Conservation (phyloP, 2,797 vertebrate species). For the Lutjanus argentimaculatus region DNA sequence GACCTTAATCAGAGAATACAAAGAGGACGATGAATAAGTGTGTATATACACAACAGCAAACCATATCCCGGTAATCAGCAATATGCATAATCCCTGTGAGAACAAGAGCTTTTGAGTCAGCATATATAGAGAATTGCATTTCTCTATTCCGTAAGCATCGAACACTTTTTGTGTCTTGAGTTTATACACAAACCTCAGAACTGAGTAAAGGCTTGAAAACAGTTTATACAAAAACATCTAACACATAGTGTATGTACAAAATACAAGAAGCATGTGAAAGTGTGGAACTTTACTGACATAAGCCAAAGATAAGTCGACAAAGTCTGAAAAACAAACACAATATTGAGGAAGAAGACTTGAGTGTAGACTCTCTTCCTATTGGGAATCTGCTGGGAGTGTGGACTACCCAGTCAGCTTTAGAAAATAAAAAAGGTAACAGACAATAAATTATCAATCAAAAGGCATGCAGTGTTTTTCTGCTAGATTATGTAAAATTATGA, state of each 20-base stretch:
- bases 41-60: slow-evolving; percentile 62
- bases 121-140: slow-evolving; percentile 32
- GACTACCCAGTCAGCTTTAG: slow-evolving; percentile 3
- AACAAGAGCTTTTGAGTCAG: slow-evolving; percentile 60
- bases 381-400: neutral
- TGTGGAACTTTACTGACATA: neutral
- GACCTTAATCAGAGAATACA: slow-evolving; percentile 67
- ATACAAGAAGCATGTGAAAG: slow-evolving; percentile 8
- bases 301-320: neutral
- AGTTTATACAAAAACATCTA: slow-evolving; percentile 10
- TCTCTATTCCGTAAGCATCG: slow-evolving; percentile 21
- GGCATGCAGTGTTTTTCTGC: neutral
- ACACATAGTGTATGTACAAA: slow-evolving; percentile 9
- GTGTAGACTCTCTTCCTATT: neutral
- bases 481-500: slow-evolving; percentile 31
- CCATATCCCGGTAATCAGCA: slow-evolving; percentile 60
- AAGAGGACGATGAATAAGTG: slow-evolving; percentile 52
- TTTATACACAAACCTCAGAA: slow-evolving; percentile 37
- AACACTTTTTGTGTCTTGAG: slow-evolving; percentile 26
- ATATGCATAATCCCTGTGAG: slow-evolving; percentile 64
- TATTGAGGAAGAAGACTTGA: neutral
- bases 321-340: slow-evolving; percentile 13
- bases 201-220: slow-evolving; percentile 11
- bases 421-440: neutral
- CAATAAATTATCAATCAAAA: slow-evolving; percentile 28